Evolutionary conservation across 2,113 vertebrate species (phyloP).

Genomic region (Syngnathus typhle): DNA sequence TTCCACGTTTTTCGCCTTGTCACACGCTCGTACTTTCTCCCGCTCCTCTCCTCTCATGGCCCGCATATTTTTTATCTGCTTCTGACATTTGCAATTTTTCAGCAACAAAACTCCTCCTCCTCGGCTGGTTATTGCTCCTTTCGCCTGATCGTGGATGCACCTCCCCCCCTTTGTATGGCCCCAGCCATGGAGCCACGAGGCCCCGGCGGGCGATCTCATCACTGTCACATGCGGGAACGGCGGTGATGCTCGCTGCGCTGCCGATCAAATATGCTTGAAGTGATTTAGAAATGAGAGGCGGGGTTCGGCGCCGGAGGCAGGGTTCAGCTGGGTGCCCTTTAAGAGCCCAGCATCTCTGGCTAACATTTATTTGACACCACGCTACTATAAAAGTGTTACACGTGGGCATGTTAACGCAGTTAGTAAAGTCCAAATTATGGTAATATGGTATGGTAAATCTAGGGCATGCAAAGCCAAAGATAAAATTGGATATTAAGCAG

Average conservation of each 20-base stretch:
- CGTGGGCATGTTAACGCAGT: not conserved
- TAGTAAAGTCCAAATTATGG: not conserved
- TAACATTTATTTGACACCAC: conserved; percentile 40
- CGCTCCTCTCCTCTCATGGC: conserved; percentile 40
- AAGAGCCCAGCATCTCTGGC: conserved; percentile 39
- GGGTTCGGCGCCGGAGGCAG: not conserved
- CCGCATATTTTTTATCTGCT: conserved; percentile 57
- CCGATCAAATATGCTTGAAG: conserved; percentile 51
- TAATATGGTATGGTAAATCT: not conserved
- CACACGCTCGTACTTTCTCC: conserved; percentile 62
- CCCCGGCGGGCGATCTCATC: conserved; percentile 19
- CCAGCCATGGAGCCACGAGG: conserved; percentile 39
- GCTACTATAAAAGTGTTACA: conserved; percentile 10
- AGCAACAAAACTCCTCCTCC: conserved; percentile 53
- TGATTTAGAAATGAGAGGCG: conserved; percentile 53
- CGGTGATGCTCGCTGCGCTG: conserved; percentile 35
- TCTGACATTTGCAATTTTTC: conserved; percentile 74
- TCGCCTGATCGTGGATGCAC: conserved; percentile 23
- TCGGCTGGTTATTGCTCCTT: conserved; percentile 17
- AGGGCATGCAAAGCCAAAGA: not conserved
- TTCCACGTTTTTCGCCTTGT: conserved; percentile 70
- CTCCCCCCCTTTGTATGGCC: conserved; percentile 16
- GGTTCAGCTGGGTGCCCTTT: conserved; percentile 33
- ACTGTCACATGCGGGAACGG: conserved; percentile 43
- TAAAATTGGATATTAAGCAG: not conserved